Base-by-base conservation (phyloP, 2,888 invertebrate species). In the Eristalinus sepulchralis region DNA sequence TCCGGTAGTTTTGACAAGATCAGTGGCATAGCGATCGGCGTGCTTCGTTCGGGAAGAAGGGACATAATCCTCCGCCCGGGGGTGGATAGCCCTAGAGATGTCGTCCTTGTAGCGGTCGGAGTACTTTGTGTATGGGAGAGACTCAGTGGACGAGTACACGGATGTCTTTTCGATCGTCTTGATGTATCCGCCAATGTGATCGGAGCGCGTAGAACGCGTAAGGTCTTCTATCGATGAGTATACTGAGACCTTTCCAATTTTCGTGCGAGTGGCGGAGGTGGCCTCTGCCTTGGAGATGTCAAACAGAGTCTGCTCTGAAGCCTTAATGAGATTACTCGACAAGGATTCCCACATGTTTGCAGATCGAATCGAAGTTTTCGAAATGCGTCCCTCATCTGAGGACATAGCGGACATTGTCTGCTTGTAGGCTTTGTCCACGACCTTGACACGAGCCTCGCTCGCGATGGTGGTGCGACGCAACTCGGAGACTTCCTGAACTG, bases 291-390 rank as follows among this genome's bases (percentile, higher is more conserved):
- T 86, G 8, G 86, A 68, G 4, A 86, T 57, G 31, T 86, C 86
- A 6, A 86, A 9, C 36, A 86, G 27, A 4, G 86, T 83, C 47
- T 86, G 83, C n/a, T 86, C 86, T 1, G 86, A 83, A 0, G 86
- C 86, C 13, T 79, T 86, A 0, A 86, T 66, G 0, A 86, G 78
- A 39, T 86, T 86, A 9, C 83, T 86, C 4, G 86, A 86, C 17
- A 86, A 33, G 1, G 86, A 73, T 55, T 86, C 53, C 86, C 86
- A 86, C 86, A 86, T 86, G 36, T 86, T 86, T 10, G 86, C 86
- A 47, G 86, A 86, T 67, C 78, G 73, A 20, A 86, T 86, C 8
- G 85, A 86, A 11, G 83, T 79, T n/a, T 73, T 83, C 0, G 78
- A 67, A 13, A 62, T 13, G 20, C 66, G 78, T 4, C 73, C 83